These are phyloP conservation scores for Notarius quadriscutis DNA, from an alignment of 2,113 vertebrate species.

Conservation along the genomic window DNA sequence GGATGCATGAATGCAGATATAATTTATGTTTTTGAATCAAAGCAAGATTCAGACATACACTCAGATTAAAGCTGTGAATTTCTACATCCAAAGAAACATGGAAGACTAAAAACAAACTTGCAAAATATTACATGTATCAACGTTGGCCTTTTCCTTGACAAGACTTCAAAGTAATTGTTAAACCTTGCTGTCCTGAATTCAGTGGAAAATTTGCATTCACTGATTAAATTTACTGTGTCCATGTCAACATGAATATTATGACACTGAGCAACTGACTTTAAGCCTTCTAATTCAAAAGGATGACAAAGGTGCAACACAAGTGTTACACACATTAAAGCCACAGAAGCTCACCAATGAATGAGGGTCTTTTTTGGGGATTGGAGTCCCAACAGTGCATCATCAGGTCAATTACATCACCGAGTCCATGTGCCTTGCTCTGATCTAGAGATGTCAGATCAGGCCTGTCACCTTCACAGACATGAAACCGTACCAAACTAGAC, in stretches of 20 bases:
- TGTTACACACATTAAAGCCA: neutral
- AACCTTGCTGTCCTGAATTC: neutral
- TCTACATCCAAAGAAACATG: neutral
- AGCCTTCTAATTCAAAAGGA: neutral
- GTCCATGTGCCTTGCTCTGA: neutral
- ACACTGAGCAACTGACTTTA: neutral
- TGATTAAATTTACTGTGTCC: neutral
- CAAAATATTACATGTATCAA: too few relatives aligned
- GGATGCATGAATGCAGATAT: neutral
- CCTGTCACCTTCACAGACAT: conserved; percentile 65
- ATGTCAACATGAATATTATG: neutral
- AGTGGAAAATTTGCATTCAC: too few relatives aligned
- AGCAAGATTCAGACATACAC: neutral
- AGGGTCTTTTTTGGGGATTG: conserved; percentile 45
- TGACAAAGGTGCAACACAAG: neutral
- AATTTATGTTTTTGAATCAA: neutral
- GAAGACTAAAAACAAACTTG: neutral
- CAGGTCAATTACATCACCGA: conserved; percentile 49
- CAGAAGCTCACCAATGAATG: conserved; percentile 53
- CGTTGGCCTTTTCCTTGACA: neutral
- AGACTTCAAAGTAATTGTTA: neutral
- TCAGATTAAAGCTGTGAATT: neutral
- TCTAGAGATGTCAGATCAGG: conserved; percentile 57
- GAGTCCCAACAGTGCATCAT: conserved; percentile 65
- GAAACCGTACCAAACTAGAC: conserved; percentile 58